Percentiles rank a stretch among this genome's conserved stretches.
These are phyloP conservation scores for Bovichtus variegatus DNA, from an alignment of 2,797 vertebrate genomes.

Conservation along the genomic window DNA sequence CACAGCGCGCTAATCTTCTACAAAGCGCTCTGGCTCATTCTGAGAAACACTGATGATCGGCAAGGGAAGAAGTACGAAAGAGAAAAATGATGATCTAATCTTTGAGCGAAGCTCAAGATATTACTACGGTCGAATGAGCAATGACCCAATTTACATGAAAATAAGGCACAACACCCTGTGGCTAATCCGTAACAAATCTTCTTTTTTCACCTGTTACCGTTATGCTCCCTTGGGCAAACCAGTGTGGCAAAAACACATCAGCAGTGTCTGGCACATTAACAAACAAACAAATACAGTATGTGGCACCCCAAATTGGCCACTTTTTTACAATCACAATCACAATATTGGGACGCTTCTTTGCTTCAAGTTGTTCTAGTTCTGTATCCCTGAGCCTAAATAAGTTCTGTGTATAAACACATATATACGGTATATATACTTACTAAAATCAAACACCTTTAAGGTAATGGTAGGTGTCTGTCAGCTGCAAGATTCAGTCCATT, in stretches of 20 bases:
- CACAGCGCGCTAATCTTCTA: constrained; percentile 14
- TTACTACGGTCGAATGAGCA: constrained; percentile 49
- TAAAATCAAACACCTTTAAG: no score
- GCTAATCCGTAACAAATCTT: constrained; percentile 38
- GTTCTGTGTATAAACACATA: no score
- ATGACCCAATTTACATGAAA: constrained; percentile 54
- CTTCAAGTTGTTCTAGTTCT: background rate
- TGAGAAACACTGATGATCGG: constrained; percentile 35
- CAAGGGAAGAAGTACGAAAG: background rate
- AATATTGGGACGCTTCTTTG: constrained; percentile 4
- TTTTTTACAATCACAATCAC: constrained; percentile 48
- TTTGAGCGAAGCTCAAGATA: constrained; percentile 43
- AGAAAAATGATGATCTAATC: constrained; percentile 41
- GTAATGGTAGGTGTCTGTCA: background rate
- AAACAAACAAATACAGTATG: constrained; percentile 47
- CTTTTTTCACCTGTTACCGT: constrained; percentile 46
- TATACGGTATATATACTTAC: no score
- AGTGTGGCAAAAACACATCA: constrained; percentile 38
- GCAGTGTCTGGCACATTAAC: constrained; percentile 22
- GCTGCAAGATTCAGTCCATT: constrained; percentile 25
- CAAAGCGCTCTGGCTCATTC: constrained; percentile 28
- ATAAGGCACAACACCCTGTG: constrained; percentile 36
- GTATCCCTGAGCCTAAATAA: background rate
- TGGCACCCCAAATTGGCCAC: constrained; percentile 2
- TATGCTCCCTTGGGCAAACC: constrained; percentile 23